Conservation (phyloP, 1,140 invertebrate species). For the Elymnias hypermnestra region DNA sequence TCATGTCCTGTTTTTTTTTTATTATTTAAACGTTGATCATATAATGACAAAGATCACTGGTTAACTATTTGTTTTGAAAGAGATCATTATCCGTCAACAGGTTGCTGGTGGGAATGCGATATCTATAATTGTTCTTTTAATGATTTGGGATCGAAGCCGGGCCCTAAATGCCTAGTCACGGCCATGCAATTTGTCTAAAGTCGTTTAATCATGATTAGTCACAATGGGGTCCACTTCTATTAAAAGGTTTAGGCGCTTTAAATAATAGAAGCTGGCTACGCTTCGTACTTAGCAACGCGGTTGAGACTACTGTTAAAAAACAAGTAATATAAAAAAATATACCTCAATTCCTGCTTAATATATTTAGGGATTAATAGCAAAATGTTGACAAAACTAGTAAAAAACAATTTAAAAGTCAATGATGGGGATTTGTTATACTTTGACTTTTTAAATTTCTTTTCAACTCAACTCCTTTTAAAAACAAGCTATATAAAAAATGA, state of each 20-base stretch:
- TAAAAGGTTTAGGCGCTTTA: slow-evolving; percentile 57
- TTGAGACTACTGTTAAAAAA: slow-evolving; percentile 9
- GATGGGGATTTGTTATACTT: too few species aligned
- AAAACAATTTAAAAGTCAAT: too few species aligned
- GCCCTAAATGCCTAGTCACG: slow-evolving; percentile 69
- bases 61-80: slow-evolving; percentile 66
- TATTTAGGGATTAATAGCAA: too few species aligned
- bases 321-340: not conserved
- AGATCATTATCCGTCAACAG: slow-evolving; percentile 70
- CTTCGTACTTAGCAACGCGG: slow-evolving; percentile 15
- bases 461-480: too few species aligned
- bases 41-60: slow-evolving; percentile 25
- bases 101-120: slow-evolving; percentile 71
- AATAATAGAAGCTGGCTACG: slow-evolving; percentile 49
- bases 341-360: too few species aligned
- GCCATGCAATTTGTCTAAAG: slow-evolving; percentile 73
- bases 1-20: slow-evolving; percentile 19
- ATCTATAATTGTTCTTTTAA: slow-evolving; percentile 75
- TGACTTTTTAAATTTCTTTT: too few species aligned
- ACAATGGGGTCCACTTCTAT: slow-evolving; percentile 68
- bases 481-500: too few species aligned
- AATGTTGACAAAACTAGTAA: too few species aligned
- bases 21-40: slow-evolving; percentile 12
- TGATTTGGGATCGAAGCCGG: slow-evolving; percentile 64
- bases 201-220: slow-evolving; percentile 75